Conservation (phyloP, 2,888 invertebrate genomes). For the Drosophila ezoana region DNA sequence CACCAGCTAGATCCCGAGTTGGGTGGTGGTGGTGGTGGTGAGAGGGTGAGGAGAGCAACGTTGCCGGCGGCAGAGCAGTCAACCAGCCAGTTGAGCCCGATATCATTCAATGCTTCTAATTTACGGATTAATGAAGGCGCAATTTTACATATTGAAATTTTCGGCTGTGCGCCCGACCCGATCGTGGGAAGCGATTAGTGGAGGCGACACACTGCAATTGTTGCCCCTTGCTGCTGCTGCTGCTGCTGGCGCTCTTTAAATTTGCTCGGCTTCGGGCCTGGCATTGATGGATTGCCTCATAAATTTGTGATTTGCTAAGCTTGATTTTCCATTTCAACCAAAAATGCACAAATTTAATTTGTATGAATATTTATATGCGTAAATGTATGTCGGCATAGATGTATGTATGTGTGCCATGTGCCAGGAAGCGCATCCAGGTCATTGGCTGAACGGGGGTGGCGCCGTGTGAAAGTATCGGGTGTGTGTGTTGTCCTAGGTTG, state of each 20-base stretch:
- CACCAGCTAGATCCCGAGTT: slow-evolving; percentile 43
- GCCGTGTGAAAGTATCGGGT: slow-evolving; percentile 28
- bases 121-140: slow-evolving; percentile 81
- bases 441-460: slow-evolving; percentile 1
- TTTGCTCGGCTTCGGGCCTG: slow-evolving; percentile 31
- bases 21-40: neutral
- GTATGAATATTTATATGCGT: slow-evolving; percentile 57
- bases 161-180: slow-evolving; percentile 40
- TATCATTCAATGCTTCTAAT: slow-evolving; percentile 77
- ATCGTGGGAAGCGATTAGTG: slow-evolving; percentile 82
- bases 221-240: slow-evolving; percentile 10
- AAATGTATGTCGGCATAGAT: neutral
- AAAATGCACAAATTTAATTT: slow-evolving; percentile 57
- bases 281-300: slow-evolving; percentile 76
- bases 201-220: slow-evolving; percentile 32
- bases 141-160: slow-evolving; percentile 78
- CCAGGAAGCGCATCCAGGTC: slow-evolving; percentile 1
- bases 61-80: slow-evolving; percentile 23
- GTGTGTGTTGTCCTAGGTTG: slow-evolving; percentile 50
- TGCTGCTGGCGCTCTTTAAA: slow-evolving; percentile 18
- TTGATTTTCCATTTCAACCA: slow-evolving; percentile 53
- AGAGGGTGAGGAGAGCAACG: neutral
- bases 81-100: slow-evolving; percentile 41
- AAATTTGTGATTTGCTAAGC: slow-evolving; percentile 75
- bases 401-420: slow-evolving; percentile 6